These are phyloP conservation scores for Polypterus senegalus DNA, from an alignment of 2,113 vertebrate species.

Conservation along the genomic window DNA sequence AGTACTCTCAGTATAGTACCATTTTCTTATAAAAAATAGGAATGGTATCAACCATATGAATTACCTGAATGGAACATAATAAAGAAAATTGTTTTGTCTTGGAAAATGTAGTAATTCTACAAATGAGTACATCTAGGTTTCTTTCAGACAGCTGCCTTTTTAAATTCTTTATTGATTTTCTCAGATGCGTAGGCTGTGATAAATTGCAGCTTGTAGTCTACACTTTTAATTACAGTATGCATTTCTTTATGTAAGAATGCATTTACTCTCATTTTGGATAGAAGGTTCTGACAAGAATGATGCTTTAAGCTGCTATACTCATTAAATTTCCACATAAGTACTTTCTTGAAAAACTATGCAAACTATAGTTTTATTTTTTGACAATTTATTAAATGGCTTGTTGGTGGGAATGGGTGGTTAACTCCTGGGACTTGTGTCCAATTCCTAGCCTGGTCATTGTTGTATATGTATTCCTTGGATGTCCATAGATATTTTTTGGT, in stretches of 20 bases:
- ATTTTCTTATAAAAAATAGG: no score
- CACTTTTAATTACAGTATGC: not conserved
- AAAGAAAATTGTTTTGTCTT: no score
- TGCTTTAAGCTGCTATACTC: not conserved
- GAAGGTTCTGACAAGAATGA: not conserved
- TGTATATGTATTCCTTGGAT: not conserved
- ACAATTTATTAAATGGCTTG: not conserved
- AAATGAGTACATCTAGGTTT: no score
- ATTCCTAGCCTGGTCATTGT: not conserved
- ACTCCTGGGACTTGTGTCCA: not conserved
- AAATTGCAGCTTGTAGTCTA: not conserved
- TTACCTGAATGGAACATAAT: no score
- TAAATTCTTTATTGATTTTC: not conserved
- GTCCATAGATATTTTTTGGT: no score
- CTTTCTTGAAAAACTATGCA: not conserved
- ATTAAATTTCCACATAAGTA: not conserved
- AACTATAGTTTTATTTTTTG: not conserved
- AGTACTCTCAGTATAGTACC: no score
- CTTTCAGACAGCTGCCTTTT: not conserved
- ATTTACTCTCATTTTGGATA: not conserved
- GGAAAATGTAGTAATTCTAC: no score
- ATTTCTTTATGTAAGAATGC: not conserved
- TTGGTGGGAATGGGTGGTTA: not conserved
- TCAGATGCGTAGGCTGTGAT: not conserved
- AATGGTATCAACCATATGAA: no score